Evolutionary conservation across 1,140 invertebrate species (phyloP).

Genomic region (Nixonia krombeini): DNA sequence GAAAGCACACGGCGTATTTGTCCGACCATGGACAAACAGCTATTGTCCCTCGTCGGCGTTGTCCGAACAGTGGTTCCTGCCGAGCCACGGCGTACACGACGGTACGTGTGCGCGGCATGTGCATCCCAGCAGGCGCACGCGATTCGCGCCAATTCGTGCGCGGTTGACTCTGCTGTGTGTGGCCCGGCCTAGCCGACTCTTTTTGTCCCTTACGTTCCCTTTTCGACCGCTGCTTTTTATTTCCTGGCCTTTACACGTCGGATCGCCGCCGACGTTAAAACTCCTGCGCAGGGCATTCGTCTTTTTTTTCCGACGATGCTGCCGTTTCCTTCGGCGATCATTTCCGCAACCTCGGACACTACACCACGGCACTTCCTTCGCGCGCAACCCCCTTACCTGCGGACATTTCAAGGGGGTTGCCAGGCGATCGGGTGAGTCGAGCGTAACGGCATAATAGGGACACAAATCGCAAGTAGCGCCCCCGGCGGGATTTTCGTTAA

Average conservation of each 20-base stretch:
- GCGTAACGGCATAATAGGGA: conserved; percentile 30
- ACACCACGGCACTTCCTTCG: too few species aligned
- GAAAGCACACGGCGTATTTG: too few species aligned
- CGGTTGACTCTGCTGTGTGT: conserved; percentile 12
- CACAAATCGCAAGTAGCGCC: conserved; percentile 15
- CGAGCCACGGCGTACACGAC: too few species aligned
- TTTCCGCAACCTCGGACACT: too few species aligned
- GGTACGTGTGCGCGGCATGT: too few species aligned
- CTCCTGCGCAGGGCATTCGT: conserved; percentile 21
- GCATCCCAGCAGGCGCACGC: background rate
- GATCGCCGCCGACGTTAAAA: conserved; percentile 30
- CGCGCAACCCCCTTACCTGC: too few species aligned
- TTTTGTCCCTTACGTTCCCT: conserved; percentile 4
- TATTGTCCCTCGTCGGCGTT: too few species aligned
- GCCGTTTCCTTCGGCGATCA: conserved; percentile 11
- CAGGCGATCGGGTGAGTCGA: too few species aligned
- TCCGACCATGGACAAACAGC: too few species aligned
- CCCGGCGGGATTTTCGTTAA: conserved; percentile 20
- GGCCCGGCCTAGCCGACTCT: conserved; percentile 1
- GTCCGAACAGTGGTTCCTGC: too few species aligned
- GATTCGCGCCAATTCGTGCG: conserved; percentile 11
- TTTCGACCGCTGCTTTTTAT: conserved; percentile 8
- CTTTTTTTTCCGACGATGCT: conserved; percentile 27
- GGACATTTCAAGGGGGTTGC: too few species aligned
- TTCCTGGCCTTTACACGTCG: conserved; percentile 12